phyloP scores from a whole-genome alignment of 2,888 invertebrate genomes.

The Caenorhabditis doughertyi region DNA sequence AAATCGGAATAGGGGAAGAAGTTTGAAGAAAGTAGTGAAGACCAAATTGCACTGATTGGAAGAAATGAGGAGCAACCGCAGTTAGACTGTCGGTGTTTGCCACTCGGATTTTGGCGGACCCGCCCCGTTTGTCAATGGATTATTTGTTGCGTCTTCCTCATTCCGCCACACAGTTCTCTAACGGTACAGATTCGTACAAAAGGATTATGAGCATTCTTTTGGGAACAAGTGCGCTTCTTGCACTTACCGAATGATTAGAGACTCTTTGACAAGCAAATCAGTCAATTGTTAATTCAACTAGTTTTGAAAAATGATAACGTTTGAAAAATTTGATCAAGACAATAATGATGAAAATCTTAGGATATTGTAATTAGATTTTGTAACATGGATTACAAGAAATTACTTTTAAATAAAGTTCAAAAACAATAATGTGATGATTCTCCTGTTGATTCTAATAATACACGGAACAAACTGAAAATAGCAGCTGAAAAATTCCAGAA shows the following conservation, averaged over 20 bases:
- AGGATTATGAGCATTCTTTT: slow-evolving; percentile 59
- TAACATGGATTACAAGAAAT: too few relatives aligned
- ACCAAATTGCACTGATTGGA: slow-evolving; percentile 45
- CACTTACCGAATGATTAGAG: slow-evolving; percentile 54
- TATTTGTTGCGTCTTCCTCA: slow-evolving; percentile 60
- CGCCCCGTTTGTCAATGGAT: slow-evolving; percentile 64
- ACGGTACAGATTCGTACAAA: slow-evolving; percentile 61
- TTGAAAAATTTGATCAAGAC: too few relatives aligned
- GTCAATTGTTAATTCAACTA: slow-evolving; percentile 8
- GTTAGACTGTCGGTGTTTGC: slow-evolving; percentile 56
- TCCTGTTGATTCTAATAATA: too few relatives aligned
- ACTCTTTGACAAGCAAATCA: slow-evolving; percentile 30
- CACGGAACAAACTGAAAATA: too few relatives aligned
- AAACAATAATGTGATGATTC: too few relatives aligned
- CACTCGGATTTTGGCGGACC: slow-evolving; percentile 56
- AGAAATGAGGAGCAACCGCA: slow-evolving; percentile 36
- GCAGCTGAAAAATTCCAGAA: too few relatives aligned
- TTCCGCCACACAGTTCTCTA: slow-evolving; percentile 44
- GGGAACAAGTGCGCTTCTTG: slow-evolving; percentile 53
- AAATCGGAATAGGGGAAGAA: background rate
- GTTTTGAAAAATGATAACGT: slow-evolving; percentile 6
- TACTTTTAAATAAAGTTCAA: too few relatives aligned
- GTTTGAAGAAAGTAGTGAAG: background rate
- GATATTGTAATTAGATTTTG: background rate
- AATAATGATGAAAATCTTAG: background rate